Evolutionary conservation across 1,140 invertebrate species (phyloP), one percentile per base, ranked within the genome.

Genomic region (Lithobius niger): DNA sequence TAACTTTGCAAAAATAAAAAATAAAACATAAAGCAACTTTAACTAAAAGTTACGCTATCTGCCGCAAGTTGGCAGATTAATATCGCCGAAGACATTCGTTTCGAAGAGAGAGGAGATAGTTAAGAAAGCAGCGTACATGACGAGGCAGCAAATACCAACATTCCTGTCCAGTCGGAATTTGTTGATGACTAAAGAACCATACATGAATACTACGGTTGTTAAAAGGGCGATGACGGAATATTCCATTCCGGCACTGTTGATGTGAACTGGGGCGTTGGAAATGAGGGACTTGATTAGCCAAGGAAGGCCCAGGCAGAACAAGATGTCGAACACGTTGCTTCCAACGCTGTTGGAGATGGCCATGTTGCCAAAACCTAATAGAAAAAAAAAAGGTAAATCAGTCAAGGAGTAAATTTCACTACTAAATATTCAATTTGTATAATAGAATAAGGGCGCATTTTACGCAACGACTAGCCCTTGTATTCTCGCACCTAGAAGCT

Each of bases 81-180:
- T 85, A 57, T 74, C 77, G 70, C 90, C 88, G 75, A 90, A 88
- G 56, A 86, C 81, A 70, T 90, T 89, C 55, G 90, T 74, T 73
- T 91, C 88, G 60, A 89, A 87, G 50, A 90, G 76, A 53, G 81
- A 81, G 43, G 87, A 86, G 58, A 90, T 72, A 49, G 84, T 74
- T 51, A 90, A 73, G 64, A 88, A 91, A 18, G 81, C 77, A 42
- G 77, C 74, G 70, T 91, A 91, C 71, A 88, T 82, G 55, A 82
- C 65, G 27, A 87, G 73, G 65, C 86, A 86, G 45, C 82, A 78
- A 31, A 82, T 71, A 48, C 87, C 88, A 27, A 82, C 69, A 27
- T 67, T 69, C 60, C 73, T 77, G 84, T 65, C 63, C 40, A 71
- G 55, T 48, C 59, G 57, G 56, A 69, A 72, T 21, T 60, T 63